Conservation (phyloP, 1,140 invertebrate genomes). For the Solenopsis fugax region DNA sequence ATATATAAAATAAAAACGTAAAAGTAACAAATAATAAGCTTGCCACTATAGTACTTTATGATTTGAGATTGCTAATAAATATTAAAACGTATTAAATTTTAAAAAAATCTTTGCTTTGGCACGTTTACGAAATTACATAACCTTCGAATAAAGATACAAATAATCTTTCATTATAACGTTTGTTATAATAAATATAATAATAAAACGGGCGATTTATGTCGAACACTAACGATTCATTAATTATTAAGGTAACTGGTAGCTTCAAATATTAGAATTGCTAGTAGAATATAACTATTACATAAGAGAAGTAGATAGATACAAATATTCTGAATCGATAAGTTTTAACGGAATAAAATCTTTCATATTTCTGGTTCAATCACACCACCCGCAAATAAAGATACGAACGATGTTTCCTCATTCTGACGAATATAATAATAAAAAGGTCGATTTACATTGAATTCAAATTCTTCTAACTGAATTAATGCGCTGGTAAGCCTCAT, state of each 20-base stretch:
- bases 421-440: constrained; percentile 35
- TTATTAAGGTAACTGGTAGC: neutral
- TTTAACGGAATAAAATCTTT: neutral
- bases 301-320: no score
- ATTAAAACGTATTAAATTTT: neutral
- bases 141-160: no score
- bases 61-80: neutral
- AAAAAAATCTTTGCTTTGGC: no score
- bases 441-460: neutral
- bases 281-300: neutral
- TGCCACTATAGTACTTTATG: neutral
- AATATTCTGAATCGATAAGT: neutral
- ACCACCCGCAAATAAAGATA: constrained; percentile 4
- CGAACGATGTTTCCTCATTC: neutral
- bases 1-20: no score
- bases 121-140: no score
- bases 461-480: no score
- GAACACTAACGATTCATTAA: no score
- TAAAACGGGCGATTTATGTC: no score
- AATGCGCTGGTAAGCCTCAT: no score
- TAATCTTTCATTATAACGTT: no score
- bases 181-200: no score
- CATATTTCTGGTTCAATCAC: neutral
- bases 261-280: neutral
- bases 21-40: neutral